Evolutionary conservation across 2,888 invertebrate genomes (phyloP).

Genomic region (Platycheirus rosarum): DNA sequence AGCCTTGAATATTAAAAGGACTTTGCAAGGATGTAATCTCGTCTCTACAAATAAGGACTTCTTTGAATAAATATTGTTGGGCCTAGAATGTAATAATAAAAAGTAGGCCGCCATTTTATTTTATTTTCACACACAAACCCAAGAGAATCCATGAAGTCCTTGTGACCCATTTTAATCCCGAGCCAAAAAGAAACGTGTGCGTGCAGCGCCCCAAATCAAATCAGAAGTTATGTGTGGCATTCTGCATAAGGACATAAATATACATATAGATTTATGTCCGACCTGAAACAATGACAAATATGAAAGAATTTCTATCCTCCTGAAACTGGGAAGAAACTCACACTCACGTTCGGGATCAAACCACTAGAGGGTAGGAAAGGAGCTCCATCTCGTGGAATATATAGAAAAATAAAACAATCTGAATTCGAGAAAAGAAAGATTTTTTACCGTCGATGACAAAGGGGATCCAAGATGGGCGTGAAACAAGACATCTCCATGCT

Average conservation of each 20-base stretch:
- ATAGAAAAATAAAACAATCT: slow-evolving; percentile 1
- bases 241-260: background rate
- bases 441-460: slow-evolving; percentile 31
- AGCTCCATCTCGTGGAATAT: background rate
- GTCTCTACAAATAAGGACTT: slow-evolving; percentile 1
- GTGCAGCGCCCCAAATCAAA: slow-evolving; percentile 7
- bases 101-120: no score
- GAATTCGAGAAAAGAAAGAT: background rate
- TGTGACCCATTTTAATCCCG: slow-evolving; percentile 7
- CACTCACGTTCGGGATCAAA: slow-evolving; percentile 1
- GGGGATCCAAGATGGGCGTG: slow-evolving; percentile 23
- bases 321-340: background rate
- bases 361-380: background rate
- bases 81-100: background rate
- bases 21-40: slow-evolving; percentile 26
- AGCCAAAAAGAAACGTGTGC: slow-evolving; percentile 9
- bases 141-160: background rate
- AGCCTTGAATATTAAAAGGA: slow-evolving; percentile 17
- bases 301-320: background rate
- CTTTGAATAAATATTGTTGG: background rate
- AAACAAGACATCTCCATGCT: slow-evolving; percentile 42
- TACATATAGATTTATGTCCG: background rate
- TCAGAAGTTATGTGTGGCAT: slow-evolving; percentile 1
- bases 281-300: slow-evolving; percentile 10
- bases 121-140: background rate